Evolutionary conservation across 1,140 invertebrate species (phyloP).

Genomic region (Drosophila nebulosa): DNA sequence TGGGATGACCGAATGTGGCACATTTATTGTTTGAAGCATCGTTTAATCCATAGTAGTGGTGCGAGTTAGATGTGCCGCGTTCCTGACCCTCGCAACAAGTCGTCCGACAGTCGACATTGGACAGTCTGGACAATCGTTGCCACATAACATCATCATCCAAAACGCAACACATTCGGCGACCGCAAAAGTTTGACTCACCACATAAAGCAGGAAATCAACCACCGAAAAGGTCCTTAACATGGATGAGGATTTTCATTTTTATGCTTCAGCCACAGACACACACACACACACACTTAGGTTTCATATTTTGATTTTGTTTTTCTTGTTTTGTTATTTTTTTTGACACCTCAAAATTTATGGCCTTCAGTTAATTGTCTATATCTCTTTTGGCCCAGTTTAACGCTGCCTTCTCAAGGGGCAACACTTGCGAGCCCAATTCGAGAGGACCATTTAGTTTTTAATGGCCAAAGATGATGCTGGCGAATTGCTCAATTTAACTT

Average conservation of each 20-base stretch:
- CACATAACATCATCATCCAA: too few relatives aligned
- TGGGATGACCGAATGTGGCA: slow-evolving; percentile 38
- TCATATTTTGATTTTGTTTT: neutral
- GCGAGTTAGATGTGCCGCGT: slow-evolving; percentile 14
- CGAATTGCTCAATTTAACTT: slow-evolving; percentile 71
- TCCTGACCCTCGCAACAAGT: slow-evolving; percentile 59
- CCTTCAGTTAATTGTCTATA: slow-evolving; percentile 58
- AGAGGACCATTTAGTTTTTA: slow-evolving; percentile 40
- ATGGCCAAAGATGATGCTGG: slow-evolving; percentile 68
- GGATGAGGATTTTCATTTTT: slow-evolving; percentile 38
- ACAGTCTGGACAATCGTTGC: too few relatives aligned
- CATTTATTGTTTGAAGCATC: slow-evolving; percentile 56
- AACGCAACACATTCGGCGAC: slow-evolving; percentile 29
- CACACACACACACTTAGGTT: too few relatives aligned
- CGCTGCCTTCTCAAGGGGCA: slow-evolving; percentile 42
- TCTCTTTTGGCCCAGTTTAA: slow-evolving; percentile 32
- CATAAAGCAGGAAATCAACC: slow-evolving; percentile 50
- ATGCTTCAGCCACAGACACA: slow-evolving; percentile 9
- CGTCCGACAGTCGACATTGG: too few relatives aligned
- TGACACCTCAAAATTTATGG: slow-evolving; percentile 69
- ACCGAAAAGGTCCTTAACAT: slow-evolving; percentile 50
- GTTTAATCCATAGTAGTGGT: neutral
- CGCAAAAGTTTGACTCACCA: slow-evolving; percentile 41
- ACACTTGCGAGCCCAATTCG: slow-evolving; percentile 56
- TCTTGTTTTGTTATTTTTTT: slow-evolving; percentile 36